Evolutionary conservation across 2,113 vertebrate genomes (phyloP).

Genomic region (Trematomus loennbergii): DNA sequence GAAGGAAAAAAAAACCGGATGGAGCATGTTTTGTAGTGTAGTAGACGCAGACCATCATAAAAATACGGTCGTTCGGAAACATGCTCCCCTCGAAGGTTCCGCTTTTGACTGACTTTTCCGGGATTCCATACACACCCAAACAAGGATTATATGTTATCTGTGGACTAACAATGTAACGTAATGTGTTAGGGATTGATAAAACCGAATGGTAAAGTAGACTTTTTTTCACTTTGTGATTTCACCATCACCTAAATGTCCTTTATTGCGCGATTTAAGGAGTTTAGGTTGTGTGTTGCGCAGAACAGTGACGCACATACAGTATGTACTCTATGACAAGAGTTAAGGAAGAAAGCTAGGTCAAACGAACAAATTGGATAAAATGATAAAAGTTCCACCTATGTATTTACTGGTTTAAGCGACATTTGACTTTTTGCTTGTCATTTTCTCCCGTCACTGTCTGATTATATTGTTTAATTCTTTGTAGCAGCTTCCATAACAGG

Average conservation of each 20-base stretch:
- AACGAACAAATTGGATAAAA: background rate
- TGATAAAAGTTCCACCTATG: background rate
- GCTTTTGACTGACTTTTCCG: background rate
- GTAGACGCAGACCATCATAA: background rate
- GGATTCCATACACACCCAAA: background rate
- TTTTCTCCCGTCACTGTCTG: background rate
- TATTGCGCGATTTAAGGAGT: background rate
- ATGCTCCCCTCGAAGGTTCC: background rate
- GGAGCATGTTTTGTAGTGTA: rapidly evolving
- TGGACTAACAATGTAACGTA: background rate
- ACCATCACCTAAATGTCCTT: background rate
- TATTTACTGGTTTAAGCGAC: background rate
- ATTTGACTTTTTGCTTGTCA: background rate
- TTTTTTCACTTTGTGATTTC: background rate
- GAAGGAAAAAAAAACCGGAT: no score
- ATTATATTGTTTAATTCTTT: background rate
- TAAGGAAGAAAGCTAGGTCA: background rate
- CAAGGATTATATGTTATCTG: background rate
- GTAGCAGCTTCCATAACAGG: background rate
- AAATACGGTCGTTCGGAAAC: conserved; percentile 47
- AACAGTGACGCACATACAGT: background rate
- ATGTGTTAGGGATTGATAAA: background rate
- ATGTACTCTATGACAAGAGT: no score
- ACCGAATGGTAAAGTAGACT: background rate
- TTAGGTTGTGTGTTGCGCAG: background rate